Evolutionary conservation across 2,797 vertebrate genomes (phyloP), one percentile per base, ranked within the genome.

Genomic region (Neosilurus hyrtlii): DNA sequence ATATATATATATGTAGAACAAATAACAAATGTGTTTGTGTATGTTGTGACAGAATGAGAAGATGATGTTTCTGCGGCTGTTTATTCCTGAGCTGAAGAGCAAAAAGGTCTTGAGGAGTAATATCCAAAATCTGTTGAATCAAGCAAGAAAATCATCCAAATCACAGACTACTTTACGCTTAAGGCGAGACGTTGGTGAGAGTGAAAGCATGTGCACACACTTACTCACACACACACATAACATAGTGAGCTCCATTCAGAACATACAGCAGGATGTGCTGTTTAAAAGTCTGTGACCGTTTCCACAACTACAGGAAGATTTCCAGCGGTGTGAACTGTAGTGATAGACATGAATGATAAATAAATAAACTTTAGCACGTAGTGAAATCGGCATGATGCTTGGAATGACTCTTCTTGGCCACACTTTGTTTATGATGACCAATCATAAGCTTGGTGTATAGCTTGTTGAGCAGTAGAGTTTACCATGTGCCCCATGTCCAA

Each of bases 21-120:
- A n/a, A n/a, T n/a, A n/a, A n/a, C n/a, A n/a, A n/a, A n/a, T 52
- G 59, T 49, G 59, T 78, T 35, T 65, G 62, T 79, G 77, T 35
- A 62, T 80, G 24, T 35, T 49, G 20, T 70, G 56, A 24, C 54
- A 80, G 79, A 71, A 12, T 2, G 79, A 80, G 5, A 68, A 80
- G 66, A 9, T 43, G 4, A 3, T 0, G 9, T 80, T 80, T 68
- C 66, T 80, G 11, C 66, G 54, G 4, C 11, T 0, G 20, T 80
- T 70, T 37, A 8, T 80, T 70, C 66, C 35, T 24, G 4, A 0
- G 7, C 9, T 70, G 35, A 80, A 26, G 66, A 18, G 11, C 8
- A 70, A 22, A 16, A 9, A 22, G 10, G 10, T 16, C 0, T 61
- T 66, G 1, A 80, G 54, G 24, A 1, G 1, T 2, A 43, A 22